phyloP scores from a whole-genome alignment of 2,113 vertebrate species.

The Poecile atricapillus region DNA sequence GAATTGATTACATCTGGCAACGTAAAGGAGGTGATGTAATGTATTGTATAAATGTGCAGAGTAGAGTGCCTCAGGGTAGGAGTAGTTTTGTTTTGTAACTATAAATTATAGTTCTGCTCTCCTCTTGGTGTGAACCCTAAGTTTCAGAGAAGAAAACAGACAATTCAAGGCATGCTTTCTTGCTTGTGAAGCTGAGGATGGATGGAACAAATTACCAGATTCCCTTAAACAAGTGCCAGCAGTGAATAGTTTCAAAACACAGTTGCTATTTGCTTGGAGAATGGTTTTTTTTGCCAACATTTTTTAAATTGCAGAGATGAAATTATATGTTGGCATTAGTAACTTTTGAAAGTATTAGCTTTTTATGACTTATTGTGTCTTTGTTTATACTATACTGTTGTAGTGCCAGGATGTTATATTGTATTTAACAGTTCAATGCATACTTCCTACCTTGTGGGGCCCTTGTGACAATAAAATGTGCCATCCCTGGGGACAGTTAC shows the following conservation, averaged over 20 bases:
- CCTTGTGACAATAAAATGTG: conserved; percentile 26
- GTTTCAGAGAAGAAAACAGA: conserved; percentile 46
- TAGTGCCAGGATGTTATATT: background rate
- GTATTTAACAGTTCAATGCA: conserved; percentile 35
- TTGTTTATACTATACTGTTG: conserved; percentile 16
- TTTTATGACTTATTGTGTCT: conserved; percentile 45
- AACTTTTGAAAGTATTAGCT: conserved; percentile 47
- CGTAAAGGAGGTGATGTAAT: conserved; percentile 29
- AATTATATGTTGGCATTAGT: conserved; percentile 59
- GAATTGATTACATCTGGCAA: conserved; percentile 52
- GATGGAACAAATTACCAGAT: conserved; percentile 55
- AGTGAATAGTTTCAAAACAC: conserved; percentile 58
- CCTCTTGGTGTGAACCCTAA: conserved; percentile 48
- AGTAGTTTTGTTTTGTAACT: conserved; percentile 16
- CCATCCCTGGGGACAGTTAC: conserved; percentile 10
- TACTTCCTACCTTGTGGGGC: background rate
- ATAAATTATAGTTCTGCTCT: conserved; percentile 50
- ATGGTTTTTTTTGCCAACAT: conserved; percentile 9
- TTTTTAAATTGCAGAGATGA: conserved; percentile 59
- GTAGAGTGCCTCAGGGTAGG: conserved; percentile 12
- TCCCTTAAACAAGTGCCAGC: conserved; percentile 58
- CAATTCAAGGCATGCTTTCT: conserved; percentile 34
- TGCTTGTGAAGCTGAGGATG: conserved; percentile 9
- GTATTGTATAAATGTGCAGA: conserved; percentile 37
- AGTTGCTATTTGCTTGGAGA: conserved; percentile 60